Evolutionary conservation across 2,888 invertebrate species (phyloP).

Genomic region (Laspeyria flexula): DNA sequence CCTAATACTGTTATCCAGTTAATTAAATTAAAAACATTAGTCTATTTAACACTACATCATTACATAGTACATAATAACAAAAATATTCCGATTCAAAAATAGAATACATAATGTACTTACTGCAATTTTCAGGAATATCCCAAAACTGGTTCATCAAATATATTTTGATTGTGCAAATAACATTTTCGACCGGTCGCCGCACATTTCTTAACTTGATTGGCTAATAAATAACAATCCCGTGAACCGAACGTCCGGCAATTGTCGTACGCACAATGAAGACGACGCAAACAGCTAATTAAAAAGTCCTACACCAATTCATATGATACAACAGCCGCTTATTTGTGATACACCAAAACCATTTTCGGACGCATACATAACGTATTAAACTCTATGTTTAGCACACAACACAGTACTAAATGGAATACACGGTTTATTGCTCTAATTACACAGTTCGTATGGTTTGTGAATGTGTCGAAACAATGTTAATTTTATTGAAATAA

Average conservation of each 20-base stretch:
- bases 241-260: constrained; percentile 41
- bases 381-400: constrained; percentile 23
- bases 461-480: constrained; percentile 38
- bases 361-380: constrained; percentile 22
- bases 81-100: constrained; percentile 8
- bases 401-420: constrained; percentile 25
- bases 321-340: constrained; percentile 38
- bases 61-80: constrained; percentile 9
- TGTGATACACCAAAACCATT: constrained; percentile 32
- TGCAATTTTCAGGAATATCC: constrained; percentile 22
- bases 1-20: constrained; percentile 19
- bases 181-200: constrained; percentile 9
- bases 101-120: constrained; percentile 27
- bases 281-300: constrained; percentile 47
- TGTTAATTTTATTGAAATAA: constrained; percentile 47
- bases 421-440: constrained; percentile 35
- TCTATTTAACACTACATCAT: constrained; percentile 13
- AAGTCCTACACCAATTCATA: constrained; percentile 48
- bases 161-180: constrained; percentile 18
- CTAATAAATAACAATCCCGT: constrained; percentile 30
- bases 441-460: constrained; percentile 34
- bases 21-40: constrained; percentile 41
- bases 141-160: constrained; percentile 38
- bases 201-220: constrained; percentile 28
- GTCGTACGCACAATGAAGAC: constrained; percentile 41